These are phyloP conservation scores for Rhizomys pruinosus DNA, from an alignment of 2,113 vertebrate genomes.

Conservation along the genomic window DNA sequence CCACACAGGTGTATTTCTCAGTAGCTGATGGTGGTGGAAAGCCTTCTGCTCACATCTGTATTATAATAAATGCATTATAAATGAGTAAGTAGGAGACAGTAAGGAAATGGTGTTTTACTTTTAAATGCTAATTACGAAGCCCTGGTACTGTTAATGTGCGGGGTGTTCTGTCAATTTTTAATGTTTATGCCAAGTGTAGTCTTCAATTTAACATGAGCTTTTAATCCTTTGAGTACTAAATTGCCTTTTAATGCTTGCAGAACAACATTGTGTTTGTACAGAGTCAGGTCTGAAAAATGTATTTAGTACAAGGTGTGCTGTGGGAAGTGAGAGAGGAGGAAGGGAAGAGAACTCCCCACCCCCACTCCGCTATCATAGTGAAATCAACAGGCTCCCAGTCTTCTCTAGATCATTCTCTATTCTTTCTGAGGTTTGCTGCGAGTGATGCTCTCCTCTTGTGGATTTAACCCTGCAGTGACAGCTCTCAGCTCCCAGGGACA, in stretches of 20 bases:
- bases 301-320: slow-evolving; percentile 87
- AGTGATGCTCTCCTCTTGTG: slow-evolving; percentile 55
- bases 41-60: slow-evolving; percentile 84
- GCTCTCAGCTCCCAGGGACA: slow-evolving; percentile 41
- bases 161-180: slow-evolving; percentile 96
- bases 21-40: slow-evolving; percentile 81
- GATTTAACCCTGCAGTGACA: slow-evolving; percentile 62
- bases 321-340: slow-evolving; percentile 71
- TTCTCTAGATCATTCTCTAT: slow-evolving; percentile 68
- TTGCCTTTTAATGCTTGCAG: slow-evolving; percentile 96
- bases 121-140: slow-evolving; percentile 93
- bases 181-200: slow-evolving; percentile 96
- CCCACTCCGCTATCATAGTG: slow-evolving; percentile 65
- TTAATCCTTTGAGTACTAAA: slow-evolving; percentile 97
- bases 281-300: slow-evolving; percentile 94
- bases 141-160: slow-evolving; percentile 93
- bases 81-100: slow-evolving; percentile 91
- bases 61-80: slow-evolving; percentile 93
- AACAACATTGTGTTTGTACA: slow-evolving; percentile 94
- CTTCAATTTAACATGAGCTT: slow-evolving; percentile 99
- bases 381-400: slow-evolving; percentile 60
- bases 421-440: slow-evolving; percentile 66
- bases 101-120: slow-evolving; percentile 93
- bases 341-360: neutral
- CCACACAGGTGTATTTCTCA: slow-evolving; percentile 75